Evolutionary conservation across 2,797 vertebrate genomes (phyloP), one percentile per base, ranked within the genome.

Genomic region (Gymnothorax javanicus): DNA sequence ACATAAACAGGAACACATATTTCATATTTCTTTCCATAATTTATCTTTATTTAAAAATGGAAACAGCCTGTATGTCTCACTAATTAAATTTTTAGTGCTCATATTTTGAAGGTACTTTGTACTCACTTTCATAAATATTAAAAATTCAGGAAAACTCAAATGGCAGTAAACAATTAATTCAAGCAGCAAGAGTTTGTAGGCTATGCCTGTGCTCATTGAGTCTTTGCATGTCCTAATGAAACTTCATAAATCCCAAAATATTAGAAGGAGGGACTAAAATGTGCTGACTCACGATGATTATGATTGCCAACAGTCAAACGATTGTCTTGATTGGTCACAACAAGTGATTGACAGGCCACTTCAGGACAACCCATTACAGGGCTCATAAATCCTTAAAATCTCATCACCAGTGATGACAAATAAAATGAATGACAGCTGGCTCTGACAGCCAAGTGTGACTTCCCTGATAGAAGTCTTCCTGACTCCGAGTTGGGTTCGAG

Each of bases 1-100:
- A 82, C 23, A 50, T 69, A 79, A 79, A 54, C 75, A 62, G 59
- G 52, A 83, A 50, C 75, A 25, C 20, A 71, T 81, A 64, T 86
- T 86, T 79, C 17, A 69, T 67, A 20, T 60, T 7, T 59, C 27
- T 5, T 84, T 84, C 50, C 13, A 79, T 79, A 79, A 79, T 79
- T 54, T 5, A 33, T 79, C 43, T 64, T 17, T 62, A 43, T 15
- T 50, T 84, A 84, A 84, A 33, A 75, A 17, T 75, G 71, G 71
- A 23, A 1, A 43, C n/a, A 75, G 11, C 64, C 12, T 43, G 33
- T 75, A 75, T 75, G 71, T 43, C 71, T 7, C 2, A 67, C 17
- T n/a, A 64, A 64, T 23, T 11, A n/a, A 69, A 69, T 25, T n/a
- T 25, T n/a, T 2, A 1, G n/a, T 69, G 64, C 23, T 17, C 7